Evolutionary conservation across 2,797 vertebrate genomes (phyloP).

Genomic region (Octomys mimax): DNA sequence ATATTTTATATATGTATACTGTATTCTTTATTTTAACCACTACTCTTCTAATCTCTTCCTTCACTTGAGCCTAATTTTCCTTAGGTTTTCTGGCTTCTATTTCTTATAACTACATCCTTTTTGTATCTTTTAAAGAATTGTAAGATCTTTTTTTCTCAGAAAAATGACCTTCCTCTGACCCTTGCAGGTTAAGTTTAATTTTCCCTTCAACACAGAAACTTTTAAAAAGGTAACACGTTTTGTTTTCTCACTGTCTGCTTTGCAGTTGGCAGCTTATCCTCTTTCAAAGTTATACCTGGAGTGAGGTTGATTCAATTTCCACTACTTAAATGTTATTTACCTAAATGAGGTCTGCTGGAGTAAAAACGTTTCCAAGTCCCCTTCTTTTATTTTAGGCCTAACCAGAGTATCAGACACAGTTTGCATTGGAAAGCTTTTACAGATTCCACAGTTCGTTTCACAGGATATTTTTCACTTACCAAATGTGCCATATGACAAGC

Average conservation of each 20-base stretch:
- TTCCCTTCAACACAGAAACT: neutral
- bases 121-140: neutral
- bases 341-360: neutral
- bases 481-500: neutral
- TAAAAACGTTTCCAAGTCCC: neutral
- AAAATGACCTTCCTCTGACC: neutral
- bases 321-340: neutral
- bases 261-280: neutral
- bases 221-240: neutral
- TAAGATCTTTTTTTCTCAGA: neutral
- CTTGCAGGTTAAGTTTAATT: neutral
- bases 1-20: neutral
- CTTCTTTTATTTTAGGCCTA: neutral
- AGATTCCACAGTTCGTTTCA: neutral
- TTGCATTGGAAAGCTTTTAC: neutral
- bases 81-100: neutral
- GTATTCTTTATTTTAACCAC: neutral
- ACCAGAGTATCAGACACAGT: neutral
- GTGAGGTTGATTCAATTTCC: neutral
- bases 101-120: neutral
- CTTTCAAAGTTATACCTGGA: slow-evolving; percentile 12
- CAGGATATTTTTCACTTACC: neutral
- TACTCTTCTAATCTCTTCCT: neutral
- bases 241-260: neutral
- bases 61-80: neutral